Base-by-base conservation (phyloP, 2,888 invertebrate genomes). In the Psylliodes chrysocephalus region DNA sequence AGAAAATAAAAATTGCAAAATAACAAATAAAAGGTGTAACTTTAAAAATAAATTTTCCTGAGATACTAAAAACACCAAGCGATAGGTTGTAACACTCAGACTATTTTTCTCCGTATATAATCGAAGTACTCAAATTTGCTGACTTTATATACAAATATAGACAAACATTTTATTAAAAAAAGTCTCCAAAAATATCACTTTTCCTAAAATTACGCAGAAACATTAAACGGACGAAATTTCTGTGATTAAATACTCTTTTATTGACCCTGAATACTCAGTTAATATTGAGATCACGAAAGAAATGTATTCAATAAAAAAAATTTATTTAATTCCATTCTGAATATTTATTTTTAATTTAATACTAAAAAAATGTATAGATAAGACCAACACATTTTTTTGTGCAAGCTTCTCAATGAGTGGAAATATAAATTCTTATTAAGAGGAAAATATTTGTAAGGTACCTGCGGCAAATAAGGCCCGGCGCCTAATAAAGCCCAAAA, bases 21-120 rank as follows among this genome's bases (percentile, higher is more conserved):
- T 42, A 49, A 61, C 49, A 64, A 53, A 44, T 44, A 44, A 44
- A 12, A 25, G 2, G 1, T 17, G 14, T 10, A 42, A 6, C 18
- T 19, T 30, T 40, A 12, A 56, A 42, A 52, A 53, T 42, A 53
- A 14, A 46, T 66, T 59, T 67, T 61, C 68, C 65, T 68, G 67
- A 64, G 65, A 55, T 62, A 59, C 19, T n/a, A 46, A 60, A 35
- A 56, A 54, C 38, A 64, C 25, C 42, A 64, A 63, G 57, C 57
- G 33, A 53, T 57, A 40, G 35, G 30, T 22, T 59, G 40, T 52
- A 53, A 63, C 63, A 67, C 60, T 74, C 73, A 74, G 75, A 73
- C 73, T 72, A 68, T 71, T 64, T 68, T 72, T 74, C 73, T 73
- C 72, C 72, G 53, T 44, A 55, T 22, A 40, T 42, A 64, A 42